Evolutionary conservation across 1,140 invertebrate genomes (phyloP), one percentile per base, ranked within the genome.

Genomic region (Heliothis subflexa): DNA sequence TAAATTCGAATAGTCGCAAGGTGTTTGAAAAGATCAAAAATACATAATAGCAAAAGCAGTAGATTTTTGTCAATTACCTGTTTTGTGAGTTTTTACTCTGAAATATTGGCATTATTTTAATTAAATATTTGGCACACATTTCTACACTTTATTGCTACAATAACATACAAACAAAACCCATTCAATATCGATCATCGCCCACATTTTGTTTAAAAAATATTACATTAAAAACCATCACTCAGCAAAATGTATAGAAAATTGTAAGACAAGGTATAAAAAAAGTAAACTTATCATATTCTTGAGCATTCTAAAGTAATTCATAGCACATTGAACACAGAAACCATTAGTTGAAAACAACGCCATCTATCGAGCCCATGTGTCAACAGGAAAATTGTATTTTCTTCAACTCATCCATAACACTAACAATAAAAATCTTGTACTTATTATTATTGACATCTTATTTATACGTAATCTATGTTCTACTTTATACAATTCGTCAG

Each of bases 381-480:
- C 16, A 50, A 49, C n/a, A 45, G n/a, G 57, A 75, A 49, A 75
- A 75, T 50, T 40, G 47, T 11, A 50, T 75, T 75, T 75, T 62
- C 52, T 54, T n/a, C 68, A 33, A 33, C 10, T 40, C 68, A 33
- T 40, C 10, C 33, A 25, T 75, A 75, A 47, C n/a, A 18, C 73
- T 76, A 76, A 76, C 50, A 71, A 71, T 71, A 71, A 40, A 66
- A 66, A 55, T 75, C 61, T 76, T 76, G 74, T 76, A 76, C 74
- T 66, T 76, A 76, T 47, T 40, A 18, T 76, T 54, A 76, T 66
- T 66, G 61, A 76, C 49, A 1, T 66, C 49, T 76, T 76, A 76
- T 21, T 21, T 40, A 45, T 68, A 68, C 1, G 21, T 68, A 40
- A 61, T 40, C 61, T 76, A 76, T 45, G 40, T n/a, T 45, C 72